Conservation (phyloP, 2,797 vertebrate genomes). For the Microchirus variegatus region DNA sequence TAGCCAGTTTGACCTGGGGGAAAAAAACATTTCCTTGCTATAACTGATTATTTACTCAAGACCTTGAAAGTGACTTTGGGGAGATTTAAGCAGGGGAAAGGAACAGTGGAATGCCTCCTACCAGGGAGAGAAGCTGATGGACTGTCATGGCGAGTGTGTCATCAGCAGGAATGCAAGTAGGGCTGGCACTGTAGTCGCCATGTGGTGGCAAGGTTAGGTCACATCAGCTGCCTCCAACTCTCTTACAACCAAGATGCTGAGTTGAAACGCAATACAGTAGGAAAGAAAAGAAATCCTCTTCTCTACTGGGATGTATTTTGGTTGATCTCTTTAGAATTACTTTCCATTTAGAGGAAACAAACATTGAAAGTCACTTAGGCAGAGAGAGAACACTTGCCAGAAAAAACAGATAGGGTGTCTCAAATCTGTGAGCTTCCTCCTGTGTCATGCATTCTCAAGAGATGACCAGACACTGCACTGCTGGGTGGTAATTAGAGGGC, state of each 20-base stretch:
- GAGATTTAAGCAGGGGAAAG: conserved; percentile 51
- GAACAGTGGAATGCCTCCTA: conserved; percentile 52
- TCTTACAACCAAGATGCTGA: conserved; percentile 45
- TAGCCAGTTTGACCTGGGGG: conserved; percentile 50
- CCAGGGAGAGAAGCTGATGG: conserved; percentile 62
- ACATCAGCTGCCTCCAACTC: conserved; percentile 62
- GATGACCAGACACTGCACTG: conserved; percentile 60
- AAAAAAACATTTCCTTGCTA: conserved; percentile 46
- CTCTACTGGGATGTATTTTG: conserved; percentile 18
- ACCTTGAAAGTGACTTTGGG: conserved; percentile 73
- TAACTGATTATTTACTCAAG: conserved; percentile 63
- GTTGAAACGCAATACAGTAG: conserved; percentile 36
- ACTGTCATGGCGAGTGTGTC: conserved; percentile 74
- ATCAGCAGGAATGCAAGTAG: conserved; percentile 67
- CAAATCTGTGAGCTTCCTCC: conserved; percentile 45
- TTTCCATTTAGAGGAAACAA: conserved; percentile 44
- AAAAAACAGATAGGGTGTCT: conserved; percentile 34
- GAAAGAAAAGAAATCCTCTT: conserved; percentile 1
- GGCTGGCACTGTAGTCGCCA: conserved; percentile 60
- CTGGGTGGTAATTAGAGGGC: conserved; percentile 79
- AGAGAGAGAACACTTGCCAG: conserved; percentile 15
- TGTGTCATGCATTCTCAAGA: conserved; percentile 58
- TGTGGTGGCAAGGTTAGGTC: conserved; percentile 77
- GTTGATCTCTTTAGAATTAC: conserved; percentile 47
- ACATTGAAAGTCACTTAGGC: conserved; percentile 34